Evolutionary conservation across 2,888 invertebrate genomes (phyloP), one percentile per base, ranked within the genome.

Genomic region (Hermaeophaga mercurialis): DNA sequence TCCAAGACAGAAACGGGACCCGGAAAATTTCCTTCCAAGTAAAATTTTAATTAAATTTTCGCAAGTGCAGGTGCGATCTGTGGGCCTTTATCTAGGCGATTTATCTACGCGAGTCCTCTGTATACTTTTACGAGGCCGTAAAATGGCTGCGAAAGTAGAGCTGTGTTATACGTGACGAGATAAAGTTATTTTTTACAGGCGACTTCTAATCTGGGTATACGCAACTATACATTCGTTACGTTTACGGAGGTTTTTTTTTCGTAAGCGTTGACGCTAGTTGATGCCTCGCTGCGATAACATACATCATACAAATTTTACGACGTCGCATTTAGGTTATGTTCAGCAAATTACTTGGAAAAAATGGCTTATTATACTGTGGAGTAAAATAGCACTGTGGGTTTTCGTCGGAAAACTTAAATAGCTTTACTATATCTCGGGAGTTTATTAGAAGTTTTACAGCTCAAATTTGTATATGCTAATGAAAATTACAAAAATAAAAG

Each of bases 61-160:
- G 56, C 56, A 57, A 59, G 64, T 62, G 58, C 66, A 69, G 69
- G 69, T 69, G 63, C 61, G 63, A 63, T 56, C 49, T 49, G 60
- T 59, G 62, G 62, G 31, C 62, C 68, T 70, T 71, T 73, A 73
- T 72, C 73, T 70, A 62, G 63, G 63, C 70, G 70, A 71, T 72
- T 72, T 71, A 73, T 73, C 71, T 66, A 64, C 63, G 61, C 63
- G 53, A 45, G 54, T 65, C 64, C 63, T 67, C 63, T 64, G 68
- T 70, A 68, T 66, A 67, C 67, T 69, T 71, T 71, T 70, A 71
- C 70, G 71, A 66, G 60, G 70, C 66, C 61, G 68, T 70, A 68
- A 71, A 68, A 70, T 54, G 55, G 59, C 64, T 58, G 65, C 52
- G 48, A 58, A 57, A 57, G 54, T 47, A 48, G 56, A 57, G 56